Evolutionary conservation across 1,140 invertebrate species (phyloP), one percentile per base, ranked within the genome.

Genomic region (Anthonomus grandis): DNA sequence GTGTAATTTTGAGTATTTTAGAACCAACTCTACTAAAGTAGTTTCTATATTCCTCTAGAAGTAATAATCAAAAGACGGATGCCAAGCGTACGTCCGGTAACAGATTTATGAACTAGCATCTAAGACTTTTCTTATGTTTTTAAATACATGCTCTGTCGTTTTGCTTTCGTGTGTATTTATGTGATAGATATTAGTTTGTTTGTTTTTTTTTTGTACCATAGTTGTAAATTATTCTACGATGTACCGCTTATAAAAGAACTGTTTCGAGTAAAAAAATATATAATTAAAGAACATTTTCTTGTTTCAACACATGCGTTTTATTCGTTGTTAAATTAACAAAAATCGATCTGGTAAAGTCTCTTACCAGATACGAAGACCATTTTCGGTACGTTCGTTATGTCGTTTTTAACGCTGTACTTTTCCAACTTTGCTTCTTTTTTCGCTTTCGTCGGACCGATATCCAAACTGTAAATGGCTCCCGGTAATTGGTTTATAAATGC

Each of bases 121-220:
- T 56, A 56, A 49, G 47, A 57, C 37, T 49, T 45, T 54, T 44
- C 42, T 57, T 55, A 63, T 55, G 48, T 64, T 63, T n/a, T 5
- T 44, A 64, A 50, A 66, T 54, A 53, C 31, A 59, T 42, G 23
- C 50, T 63, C 59, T 68, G 59, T 70, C 50, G 51, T 63, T 59
- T 65, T 65, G 66, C 67, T 69, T 69, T 69, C 64, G 68, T 70
- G 65, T 67, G 66, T 67, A 69, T 66, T 63, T 69, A 68, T 72
- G 70, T 72, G 70, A 72, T 72, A 72, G 66, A 48, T 51, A 64
- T 45, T 21, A 25, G 17, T 17, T 13, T 9, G 56, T n/a, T n/a
- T n/a, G n/a, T n/a, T 67, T 66, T 66, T 71, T 65, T 70, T 71
- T 72, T 72, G 67, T 72, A 72, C 66, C 60, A 71, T 71, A 68